A percentile compares a stretch with the other conserved stretches of the same genome.
These are phyloP conservation scores for Shargacucullia verbasci DNA, from an alignment of 2,888 invertebrate species.

Conservation along the genomic window DNA sequence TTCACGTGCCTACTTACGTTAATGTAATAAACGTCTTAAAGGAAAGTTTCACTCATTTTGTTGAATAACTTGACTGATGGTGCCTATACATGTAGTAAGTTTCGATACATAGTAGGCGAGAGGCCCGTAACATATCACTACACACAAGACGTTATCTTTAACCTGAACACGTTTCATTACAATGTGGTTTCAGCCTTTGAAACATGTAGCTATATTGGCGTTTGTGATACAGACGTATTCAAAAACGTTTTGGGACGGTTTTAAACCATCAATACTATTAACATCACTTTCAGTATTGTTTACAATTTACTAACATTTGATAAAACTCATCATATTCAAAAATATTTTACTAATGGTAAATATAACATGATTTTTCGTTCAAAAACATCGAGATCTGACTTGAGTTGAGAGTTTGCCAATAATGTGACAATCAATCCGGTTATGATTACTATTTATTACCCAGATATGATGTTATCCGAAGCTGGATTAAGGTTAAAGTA, in stretches of 20 bases:
- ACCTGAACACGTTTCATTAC: constrained; percentile 25
- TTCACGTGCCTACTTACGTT: constrained; percentile 3
- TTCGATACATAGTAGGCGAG: constrained; percentile 6
- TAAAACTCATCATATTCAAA: too few species aligned
- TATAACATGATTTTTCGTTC: too few species aligned
- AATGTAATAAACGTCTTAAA: constrained; percentile 5
- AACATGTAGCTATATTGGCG: constrained; percentile 13
- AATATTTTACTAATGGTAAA: too few species aligned
- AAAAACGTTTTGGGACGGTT: background rate
- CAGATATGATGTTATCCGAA: too few species aligned
- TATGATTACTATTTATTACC: too few species aligned
- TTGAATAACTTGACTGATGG: constrained; percentile 3
- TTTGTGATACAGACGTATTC: constrained; percentile 4
- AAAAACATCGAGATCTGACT: too few species aligned
- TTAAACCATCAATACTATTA: background rate
- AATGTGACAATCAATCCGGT: too few species aligned
- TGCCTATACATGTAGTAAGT: constrained; percentile 3
- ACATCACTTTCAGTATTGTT: too few species aligned
- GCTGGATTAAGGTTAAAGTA: too few species aligned
- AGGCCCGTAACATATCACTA: constrained; percentile 8
- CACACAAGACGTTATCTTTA: constrained; percentile 30
- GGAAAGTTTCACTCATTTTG: background rate
- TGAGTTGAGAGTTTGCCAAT: too few species aligned
- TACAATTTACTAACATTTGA: too few species aligned
- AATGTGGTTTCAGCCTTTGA: constrained; percentile 14